Conservation (phyloP, 2,797 vertebrate species). For the Poecilia wingei region DNA sequence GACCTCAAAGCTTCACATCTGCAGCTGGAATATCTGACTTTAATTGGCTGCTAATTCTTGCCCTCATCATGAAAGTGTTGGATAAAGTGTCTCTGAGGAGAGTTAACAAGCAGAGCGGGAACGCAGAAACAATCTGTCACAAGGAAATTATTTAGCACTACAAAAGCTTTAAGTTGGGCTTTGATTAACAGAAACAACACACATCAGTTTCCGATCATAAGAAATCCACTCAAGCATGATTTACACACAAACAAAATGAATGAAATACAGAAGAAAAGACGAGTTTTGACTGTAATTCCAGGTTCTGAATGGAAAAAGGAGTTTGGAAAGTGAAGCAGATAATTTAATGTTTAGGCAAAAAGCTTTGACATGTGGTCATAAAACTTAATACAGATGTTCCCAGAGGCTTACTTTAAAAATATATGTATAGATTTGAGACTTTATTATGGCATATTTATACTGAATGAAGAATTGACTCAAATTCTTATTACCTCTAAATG, state of each 20-base stretch:
- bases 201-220: neutral
- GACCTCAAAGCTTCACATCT: constrained; percentile 34
- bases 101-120: constrained; percentile 40
- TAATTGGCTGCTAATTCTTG: constrained; percentile 59
- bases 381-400: too few relatives aligned
- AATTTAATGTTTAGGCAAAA: too few relatives aligned
- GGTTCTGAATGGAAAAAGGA: neutral
- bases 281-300: neutral
- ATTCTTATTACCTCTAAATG: neutral
- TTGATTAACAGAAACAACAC: constrained; percentile 5
- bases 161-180: constrained; percentile 10
- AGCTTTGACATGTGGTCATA: too few relatives aligned
- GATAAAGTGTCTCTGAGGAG: constrained; percentile 53
- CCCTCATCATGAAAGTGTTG: constrained; percentile 44
- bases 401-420: too few relatives aligned
- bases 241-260: too few relatives aligned
- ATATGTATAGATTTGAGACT: neutral
- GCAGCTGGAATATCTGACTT: constrained; percentile 36
- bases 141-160: constrained; percentile 14
- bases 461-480: neutral
- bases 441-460: neutral
- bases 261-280: too few relatives aligned
- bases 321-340: too few relatives aligned
- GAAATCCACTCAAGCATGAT: neutral
- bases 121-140: constrained; percentile 35